A percentile compares a stretch with the other conserved stretches of the same genome.
Conservation (phyloP, 2,113 vertebrate species). For the Nerophis lumbriciformis region DNA sequence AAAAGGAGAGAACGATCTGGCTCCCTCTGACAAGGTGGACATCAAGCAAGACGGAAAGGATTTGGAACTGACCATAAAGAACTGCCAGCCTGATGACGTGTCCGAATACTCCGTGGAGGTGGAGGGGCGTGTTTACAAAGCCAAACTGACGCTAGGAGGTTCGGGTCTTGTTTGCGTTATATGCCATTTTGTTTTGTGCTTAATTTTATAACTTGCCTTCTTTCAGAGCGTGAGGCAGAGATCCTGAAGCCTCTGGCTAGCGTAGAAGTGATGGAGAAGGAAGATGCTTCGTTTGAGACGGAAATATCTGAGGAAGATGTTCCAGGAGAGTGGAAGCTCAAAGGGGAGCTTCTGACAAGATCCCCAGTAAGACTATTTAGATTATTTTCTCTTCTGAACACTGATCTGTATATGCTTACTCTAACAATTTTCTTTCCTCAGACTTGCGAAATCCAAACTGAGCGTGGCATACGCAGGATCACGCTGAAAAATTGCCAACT, state of each 20-base stretch:
- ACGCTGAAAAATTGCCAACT: conserved; percentile 86
- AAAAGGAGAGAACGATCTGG: conserved; percentile 87
- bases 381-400: background rate
- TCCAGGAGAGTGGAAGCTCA: conserved; percentile 94
- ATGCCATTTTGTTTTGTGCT: background rate
- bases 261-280: conserved; percentile 88
- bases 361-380: conserved; percentile 80
- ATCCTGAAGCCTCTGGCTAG: conserved; percentile 88
- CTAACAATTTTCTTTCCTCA: conserved; percentile 39
- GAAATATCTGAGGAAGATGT: conserved; percentile 93
- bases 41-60: conserved; percentile 84
- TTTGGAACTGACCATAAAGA: conserved; percentile 85
- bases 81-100: conserved; percentile 83
- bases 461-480: conserved; percentile 83
- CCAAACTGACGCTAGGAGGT: conserved; percentile 94
- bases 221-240: conserved; percentile 86
- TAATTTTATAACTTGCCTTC: background rate
- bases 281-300: conserved; percentile 88
- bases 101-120: conserved; percentile 88
- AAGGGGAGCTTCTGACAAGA: conserved; percentile 86
- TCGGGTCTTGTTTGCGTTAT: background rate
- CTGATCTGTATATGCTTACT: background rate
- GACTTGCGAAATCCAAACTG: conserved; percentile 91
- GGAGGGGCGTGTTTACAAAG: conserved; percentile 87
- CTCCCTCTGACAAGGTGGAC: conserved; percentile 87